Base-by-base conservation (phyloP, 2,113 vertebrate genomes). In the Chauna torquata region DNA sequence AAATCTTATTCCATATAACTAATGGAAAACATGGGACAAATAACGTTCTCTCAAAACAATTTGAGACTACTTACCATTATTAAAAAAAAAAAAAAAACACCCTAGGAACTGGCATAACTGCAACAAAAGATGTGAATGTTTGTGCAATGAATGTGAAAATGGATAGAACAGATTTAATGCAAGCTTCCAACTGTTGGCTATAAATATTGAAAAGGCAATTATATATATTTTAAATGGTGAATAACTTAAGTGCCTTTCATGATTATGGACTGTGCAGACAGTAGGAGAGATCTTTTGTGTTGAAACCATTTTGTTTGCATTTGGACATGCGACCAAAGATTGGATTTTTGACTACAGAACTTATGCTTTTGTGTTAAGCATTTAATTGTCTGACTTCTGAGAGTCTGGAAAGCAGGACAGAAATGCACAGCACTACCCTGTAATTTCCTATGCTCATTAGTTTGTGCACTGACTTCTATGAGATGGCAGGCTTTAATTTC, bases 401-500 rank as follows among this genome's bases (percentile, higher is more conserved):
- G 79, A 85, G 36, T 84, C 95, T 70, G 15, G 83, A 89, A 95
- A 91, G 85, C 61, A 87, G 82, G 81, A 81, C 74, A 62, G 71
- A 94, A 92, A 87, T 82, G 76, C 61, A 34, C 77, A 88, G 47
- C 3, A 3, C 59, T 77, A 93, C 78, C 92, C 91, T 96, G 74
- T 91, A 77, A 90, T 97, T 96, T 97, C 61, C 82, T 85, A 16
- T 32, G 55, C 55, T 69, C 80, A 61, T 89, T 92, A 77, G 32
- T 42, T 95, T 74, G 38, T 83, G 96, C 40, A 4, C 85, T 87
- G 77, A 95, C 28, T 92, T 87, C 55, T 72, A 8, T 1, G 25
- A 79, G 36, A 66, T 96, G 96, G 75, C 95, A 97, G 96, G 85
- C 95, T 97, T 96, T 97, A 97, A 97, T 98, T 94, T 88, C 58